phyloP scores from a whole-genome alignment of 2,797 vertebrate genomes.

The Gallinago nigripennis region DNA sequence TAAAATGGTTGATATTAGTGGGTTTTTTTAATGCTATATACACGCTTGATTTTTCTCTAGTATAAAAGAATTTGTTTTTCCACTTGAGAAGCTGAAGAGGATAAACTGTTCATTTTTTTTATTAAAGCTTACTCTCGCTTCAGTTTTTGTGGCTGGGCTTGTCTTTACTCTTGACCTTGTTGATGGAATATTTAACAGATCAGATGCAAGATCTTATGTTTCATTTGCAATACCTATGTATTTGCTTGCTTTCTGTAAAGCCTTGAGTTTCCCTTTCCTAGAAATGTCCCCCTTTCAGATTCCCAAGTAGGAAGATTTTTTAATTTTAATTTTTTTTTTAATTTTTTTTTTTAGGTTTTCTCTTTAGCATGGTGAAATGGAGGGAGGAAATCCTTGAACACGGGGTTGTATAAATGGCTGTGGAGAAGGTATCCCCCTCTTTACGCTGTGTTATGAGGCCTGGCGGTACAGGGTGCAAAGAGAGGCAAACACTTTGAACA shows the following conservation, averaged over 20 bases:
- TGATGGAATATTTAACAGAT: constrained; percentile 70
- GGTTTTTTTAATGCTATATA: not conserved
- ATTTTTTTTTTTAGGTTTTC: not conserved
- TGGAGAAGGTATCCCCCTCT: not conserved
- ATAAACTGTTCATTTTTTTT: constrained; percentile 67
- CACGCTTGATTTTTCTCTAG: constrained; percentile 23
- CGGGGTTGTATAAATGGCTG: not conserved
- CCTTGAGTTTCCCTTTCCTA: not conserved
- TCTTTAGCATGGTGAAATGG: not conserved
- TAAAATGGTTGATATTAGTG: constrained; percentile 71
- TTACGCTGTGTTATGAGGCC: not conserved
- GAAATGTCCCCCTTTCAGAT: not conserved
- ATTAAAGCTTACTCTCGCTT: constrained; percentile 60
- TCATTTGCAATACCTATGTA: constrained; percentile 62
- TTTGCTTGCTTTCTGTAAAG: constrained; percentile 57
- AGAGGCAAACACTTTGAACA: constrained; percentile 40
- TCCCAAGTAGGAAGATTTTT: not conserved
- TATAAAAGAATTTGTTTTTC: constrained; percentile 57
- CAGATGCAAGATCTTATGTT: constrained; percentile 69
- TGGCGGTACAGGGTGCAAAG: not conserved
- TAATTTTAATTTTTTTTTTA: not conserved
- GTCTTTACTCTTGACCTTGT: constrained; percentile 74
- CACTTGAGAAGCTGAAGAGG: constrained; percentile 62
- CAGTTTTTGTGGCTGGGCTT: constrained; percentile 52
- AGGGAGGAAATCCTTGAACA: not conserved